Evolutionary conservation across 2,888 invertebrate species (phyloP), one percentile per base, ranked within the genome.

Genomic region (Gnatocerus cornutus): DNA sequence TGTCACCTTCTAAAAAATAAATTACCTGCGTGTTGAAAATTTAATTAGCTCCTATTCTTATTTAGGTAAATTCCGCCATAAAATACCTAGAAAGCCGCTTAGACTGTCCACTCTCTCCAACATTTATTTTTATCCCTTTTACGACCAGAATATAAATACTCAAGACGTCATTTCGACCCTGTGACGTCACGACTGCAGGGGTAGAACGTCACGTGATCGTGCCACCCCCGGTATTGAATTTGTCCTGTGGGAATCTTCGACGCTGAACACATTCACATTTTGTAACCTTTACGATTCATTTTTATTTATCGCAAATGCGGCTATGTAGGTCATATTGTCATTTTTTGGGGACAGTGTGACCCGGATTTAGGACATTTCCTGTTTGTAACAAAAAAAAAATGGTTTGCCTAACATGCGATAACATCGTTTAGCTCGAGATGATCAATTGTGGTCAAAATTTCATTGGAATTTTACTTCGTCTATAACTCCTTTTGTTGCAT

Each of bases 121-220:
- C 12, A 58, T 58, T 58, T 27, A 58, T 55, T 27, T 12, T 13
- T 43, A 27, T 58, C 16, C 16, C 16, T n/a, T 14, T n/a, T n/a
- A 7, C 16, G 7, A 14, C 16, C 8, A 14, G 3, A 21, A 21
- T 21, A 27, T 58, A 58, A 61, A 33, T 29, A 53, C 37, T 33
- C n/a, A 52, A 37, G 50, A 66, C 61, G 67, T 67, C 39, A 66
- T 69, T 27, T 46, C n/a, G 13, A 27, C 4, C 13, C n/a, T 10
- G 62, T 71, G 72, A 75, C 75, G 72, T 75, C 75, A 73, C 65
- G 37, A 58, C 61, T 73, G 73, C 73, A 72, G 72, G 69, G 66
- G 55, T 65, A 16, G 33, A 52, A 43, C 64, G 58, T 45, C 52
- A 65, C 61, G 65, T 59, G 66, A 63, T 12, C 30, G 61, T 46